Evolutionary conservation across 1,140 invertebrate species (phyloP), one percentile per base, ranked within the genome.

Genomic region (Megathymus violae): DNA sequence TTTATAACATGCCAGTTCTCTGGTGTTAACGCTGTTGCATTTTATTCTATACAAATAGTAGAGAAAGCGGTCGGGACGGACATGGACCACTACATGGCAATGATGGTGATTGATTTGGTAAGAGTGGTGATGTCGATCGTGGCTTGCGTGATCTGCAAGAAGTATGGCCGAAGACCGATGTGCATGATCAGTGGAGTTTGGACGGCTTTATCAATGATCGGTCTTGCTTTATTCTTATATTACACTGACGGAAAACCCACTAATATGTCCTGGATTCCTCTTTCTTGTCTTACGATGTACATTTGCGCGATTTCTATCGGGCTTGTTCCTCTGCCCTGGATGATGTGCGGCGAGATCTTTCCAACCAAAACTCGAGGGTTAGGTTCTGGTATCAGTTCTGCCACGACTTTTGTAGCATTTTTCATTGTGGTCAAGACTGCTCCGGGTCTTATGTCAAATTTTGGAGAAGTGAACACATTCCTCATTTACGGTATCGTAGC

Each of bases 391-490:
- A 88, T 95, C 34, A 93, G 93, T 52, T 92, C 94, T 0, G 92
- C 93, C 11, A 92, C 94, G 13, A 93, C 93, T 10, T 96, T 95
- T 86, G 65, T 93, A 0, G 92, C 92, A 14, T 94, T 94, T 14
- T 96, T 96, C 79, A 62, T 93, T 13, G 93, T 96, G 0, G 95
- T 96, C 4, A 96, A 96, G 86, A 93, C 93, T 13, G 95, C 94
- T 59, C 93, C 94, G 1, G 83, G 84, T 1, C 87, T 96, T 88
- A 92, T 95, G 72, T 67, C 82, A 0, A 63, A 78, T 40, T 85
- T 96, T 1, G 93, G 94, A 9, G 83, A 92, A 38, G 89, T 92
- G 5, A 92, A 93, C 10, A 93, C 94, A 11, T 97, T 96, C 91
- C 92, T 93, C 47, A 69, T 95, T 58, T 97, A 95, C 78, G 94